Percentiles rank a stretch among this genome's conserved stretches.
Conservation (phyloP, 2,888 invertebrate genomes). For the Hydraecia micacea region DNA sequence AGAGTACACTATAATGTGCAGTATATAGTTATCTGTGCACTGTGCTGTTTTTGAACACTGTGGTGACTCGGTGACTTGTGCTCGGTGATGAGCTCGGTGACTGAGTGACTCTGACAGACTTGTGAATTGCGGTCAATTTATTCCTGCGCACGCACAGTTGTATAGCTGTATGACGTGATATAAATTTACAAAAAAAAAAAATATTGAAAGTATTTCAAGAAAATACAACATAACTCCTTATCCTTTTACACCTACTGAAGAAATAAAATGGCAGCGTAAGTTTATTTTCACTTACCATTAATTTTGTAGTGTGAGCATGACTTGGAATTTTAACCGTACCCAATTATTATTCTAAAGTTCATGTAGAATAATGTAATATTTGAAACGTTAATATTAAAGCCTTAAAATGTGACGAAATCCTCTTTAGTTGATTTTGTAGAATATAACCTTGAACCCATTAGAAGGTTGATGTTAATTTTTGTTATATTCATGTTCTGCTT, state of each 20-base stretch:
- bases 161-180: too few species aligned
- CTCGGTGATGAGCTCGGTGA: too few species aligned
- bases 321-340: slow-evolving; percentile 25
- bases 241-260: background rate
- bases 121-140: too few species aligned
- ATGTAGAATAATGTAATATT: background rate
- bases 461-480: slow-evolving; percentile 21
- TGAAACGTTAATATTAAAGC: background rate
- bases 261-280: slow-evolving; percentile 52
- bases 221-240: background rate
- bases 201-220: background rate
- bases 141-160: too few species aligned
- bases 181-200: background rate
- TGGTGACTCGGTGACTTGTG: too few species aligned
- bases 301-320: slow-evolving; percentile 42
- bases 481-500: background rate
- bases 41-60: too few species aligned
- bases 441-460: slow-evolving; percentile 11
- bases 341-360: background rate
- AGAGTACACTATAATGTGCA: too few species aligned
- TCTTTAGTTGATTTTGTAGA: background rate
- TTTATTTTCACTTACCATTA: background rate
- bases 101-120: too few species aligned
- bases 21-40: too few species aligned
- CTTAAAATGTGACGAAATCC: too few species aligned